These are phyloP conservation scores for Eleutherodactylus coqui DNA, from an alignment of 2,797 vertebrate species.

Conservation along the genomic window DNA sequence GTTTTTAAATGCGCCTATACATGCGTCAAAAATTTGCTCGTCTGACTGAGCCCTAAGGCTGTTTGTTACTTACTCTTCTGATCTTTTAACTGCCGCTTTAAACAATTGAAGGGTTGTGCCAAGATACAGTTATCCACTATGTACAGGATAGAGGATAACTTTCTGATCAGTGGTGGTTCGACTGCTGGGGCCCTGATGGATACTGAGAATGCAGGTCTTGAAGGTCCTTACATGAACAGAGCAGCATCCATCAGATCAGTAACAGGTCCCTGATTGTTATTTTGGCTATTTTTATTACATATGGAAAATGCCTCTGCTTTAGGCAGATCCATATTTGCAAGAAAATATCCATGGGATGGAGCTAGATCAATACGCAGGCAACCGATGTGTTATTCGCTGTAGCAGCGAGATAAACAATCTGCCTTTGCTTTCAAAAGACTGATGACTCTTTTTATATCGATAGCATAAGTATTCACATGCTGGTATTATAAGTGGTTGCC, in stretches of 20 bases:
- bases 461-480: conserved; percentile 8
- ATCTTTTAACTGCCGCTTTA: no score
- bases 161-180: no score
- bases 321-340: background rate
- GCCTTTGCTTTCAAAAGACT: background rate
- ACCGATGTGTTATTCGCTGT: background rate
- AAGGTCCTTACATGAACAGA: background rate
- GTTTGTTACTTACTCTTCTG: no score
- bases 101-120: no score
- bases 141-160: no score
- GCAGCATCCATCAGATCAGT: background rate
- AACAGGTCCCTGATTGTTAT: background rate
- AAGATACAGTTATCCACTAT: no score
- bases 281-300: background rate
- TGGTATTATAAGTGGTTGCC: background rate
- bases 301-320: background rate
- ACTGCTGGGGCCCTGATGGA: no score
- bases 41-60: no score
- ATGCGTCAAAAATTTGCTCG: no score
- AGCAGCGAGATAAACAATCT: background rate
- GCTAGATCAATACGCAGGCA: background rate
- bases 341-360: background rate
- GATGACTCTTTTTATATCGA: conserved; percentile 2
- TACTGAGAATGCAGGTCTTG: no score
- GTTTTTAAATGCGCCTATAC: no score